A percentile compares a stretch with the other conserved stretches of the same genome.
Evolutionary conservation across 2,888 invertebrate species (phyloP).

Genomic region (Leucozona laternaria): DNA sequence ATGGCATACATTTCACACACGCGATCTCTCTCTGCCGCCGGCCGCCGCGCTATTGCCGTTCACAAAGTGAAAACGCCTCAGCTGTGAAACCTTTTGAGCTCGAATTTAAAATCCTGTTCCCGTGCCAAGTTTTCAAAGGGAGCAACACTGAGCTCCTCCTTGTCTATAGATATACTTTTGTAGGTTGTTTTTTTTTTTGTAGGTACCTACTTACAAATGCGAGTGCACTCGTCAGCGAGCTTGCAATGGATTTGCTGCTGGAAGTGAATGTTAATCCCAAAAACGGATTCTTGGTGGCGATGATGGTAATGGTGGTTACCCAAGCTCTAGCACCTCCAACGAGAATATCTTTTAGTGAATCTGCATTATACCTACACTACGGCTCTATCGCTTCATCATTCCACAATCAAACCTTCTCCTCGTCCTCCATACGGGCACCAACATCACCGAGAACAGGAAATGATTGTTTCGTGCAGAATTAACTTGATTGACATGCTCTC

Average conservation of each 20-base stretch:
- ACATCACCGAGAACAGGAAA: slow-evolving; percentile 58
- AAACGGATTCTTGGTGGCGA: slow-evolving; percentile 50
- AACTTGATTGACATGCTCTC: slow-evolving; percentile 71
- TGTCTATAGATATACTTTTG: background rate
- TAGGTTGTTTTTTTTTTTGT: background rate
- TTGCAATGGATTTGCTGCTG: slow-evolving; percentile 16
- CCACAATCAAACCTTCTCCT: background rate
- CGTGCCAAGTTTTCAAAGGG: background rate
- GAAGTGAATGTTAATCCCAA: slow-evolving; percentile 53
- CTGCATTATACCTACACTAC: background rate
- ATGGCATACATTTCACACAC: slow-evolving; percentile 72
- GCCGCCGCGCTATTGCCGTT: background rate
- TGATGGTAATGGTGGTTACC: slow-evolving; percentile 66
- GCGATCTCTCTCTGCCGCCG: slow-evolving; percentile 45
- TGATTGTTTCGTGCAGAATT: slow-evolving; percentile 74
- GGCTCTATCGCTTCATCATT: background rate
- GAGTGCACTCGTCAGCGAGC: slow-evolving; percentile 38
- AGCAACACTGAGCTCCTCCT: background rate
- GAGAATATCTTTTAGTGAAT: slow-evolving; percentile 64
- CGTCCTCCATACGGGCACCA: background rate
- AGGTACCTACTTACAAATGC: slow-evolving; percentile 8
- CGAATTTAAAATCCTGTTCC: slow-evolving; percentile 3
- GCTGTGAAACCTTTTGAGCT: slow-evolving; percentile 27
- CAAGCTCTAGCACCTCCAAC: slow-evolving; percentile 34
- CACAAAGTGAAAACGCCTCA: slow-evolving; percentile 19